Base-by-base conservation (phyloP, 2,797 vertebrate species). In the Poecilia gillii region DNA sequence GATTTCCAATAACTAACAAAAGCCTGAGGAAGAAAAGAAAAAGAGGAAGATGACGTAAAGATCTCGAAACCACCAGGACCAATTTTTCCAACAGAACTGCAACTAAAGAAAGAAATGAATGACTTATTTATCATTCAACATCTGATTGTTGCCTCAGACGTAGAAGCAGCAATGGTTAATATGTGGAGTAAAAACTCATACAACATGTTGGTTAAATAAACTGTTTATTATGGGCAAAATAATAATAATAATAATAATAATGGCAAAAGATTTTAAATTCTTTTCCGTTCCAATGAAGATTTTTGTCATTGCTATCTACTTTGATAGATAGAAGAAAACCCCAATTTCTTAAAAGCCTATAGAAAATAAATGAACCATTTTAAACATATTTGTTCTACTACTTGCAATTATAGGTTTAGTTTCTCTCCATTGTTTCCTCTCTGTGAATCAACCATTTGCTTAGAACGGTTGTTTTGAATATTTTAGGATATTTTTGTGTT, bases 381-480 rank as follows among this genome's bases (percentile, higher is more conserved):
- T 3, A 9, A 70, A 68, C 31, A 7, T 68, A 3, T 39, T 25
- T 18, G 9, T 39, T 66, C 18, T 66, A 39, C 62, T 11, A 39
- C 18, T 66, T 66, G 31, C 11, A 39, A 68, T 12, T 68, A 70
- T 13, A 14, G 4, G 12, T n/a, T 70, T n/a, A 43, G 9, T 71
- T 45, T 45, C 25, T 71, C 41, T 71, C 41, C 41, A 6, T 64
- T 33, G n/a, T 6, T 62, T 28, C 13, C 33, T 62, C 14, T 74
- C 16, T 51, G 11, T 31, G 36, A 43, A 76, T 45, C 9, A 68
- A 25, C 12, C 23, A 53, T 76, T 72, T 41, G 51, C 33, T 73
- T 51, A 31, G 71, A 59, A 13, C 47, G 12, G 18, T 81, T 76
- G 39, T 82, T 51, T 73, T 33, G 16, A 73, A 1, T 31, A 70